Conservation (phyloP, 2,888 invertebrate genomes). For the Magallana nippona region DNA sequence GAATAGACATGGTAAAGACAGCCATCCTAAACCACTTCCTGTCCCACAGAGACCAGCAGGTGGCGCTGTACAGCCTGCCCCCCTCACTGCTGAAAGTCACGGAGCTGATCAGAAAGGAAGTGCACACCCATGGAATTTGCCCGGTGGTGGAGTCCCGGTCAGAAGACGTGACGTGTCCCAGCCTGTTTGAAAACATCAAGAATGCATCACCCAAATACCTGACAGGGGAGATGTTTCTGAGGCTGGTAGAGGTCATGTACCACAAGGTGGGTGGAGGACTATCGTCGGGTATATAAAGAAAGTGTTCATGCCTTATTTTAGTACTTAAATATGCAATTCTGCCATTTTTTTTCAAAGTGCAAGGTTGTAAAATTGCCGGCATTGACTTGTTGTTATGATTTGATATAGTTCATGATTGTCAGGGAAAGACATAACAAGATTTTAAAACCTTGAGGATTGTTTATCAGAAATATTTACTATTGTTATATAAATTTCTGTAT, state of each 20-base stretch:
- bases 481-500: too few relatives aligned
- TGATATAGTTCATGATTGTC: too few relatives aligned
- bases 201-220: background rate
- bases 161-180: background rate
- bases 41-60: background rate
- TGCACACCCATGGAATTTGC: background rate
- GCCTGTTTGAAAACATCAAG: background rate
- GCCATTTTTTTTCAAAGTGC: too few relatives aligned
- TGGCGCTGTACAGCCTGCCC: background rate
- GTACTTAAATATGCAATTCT: too few relatives aligned
- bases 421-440: too few relatives aligned
- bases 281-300: background rate
- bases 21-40: background rate
- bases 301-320: too few relatives aligned
- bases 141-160: background rate
- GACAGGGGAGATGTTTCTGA: slow-evolving; percentile 1
- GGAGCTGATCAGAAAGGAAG: background rate
- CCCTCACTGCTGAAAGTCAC: background rate
- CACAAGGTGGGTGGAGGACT: background rate
- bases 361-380: too few relatives aligned
- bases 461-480: too few relatives aligned
- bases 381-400: too few relatives aligned
- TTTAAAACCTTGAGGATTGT: too few relatives aligned
- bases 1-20: background rate
- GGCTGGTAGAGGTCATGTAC: background rate